These are phyloP conservation scores for Drosophila neocordata DNA, from an alignment of 1,140 invertebrate genomes.

Conservation along the genomic window DNA sequence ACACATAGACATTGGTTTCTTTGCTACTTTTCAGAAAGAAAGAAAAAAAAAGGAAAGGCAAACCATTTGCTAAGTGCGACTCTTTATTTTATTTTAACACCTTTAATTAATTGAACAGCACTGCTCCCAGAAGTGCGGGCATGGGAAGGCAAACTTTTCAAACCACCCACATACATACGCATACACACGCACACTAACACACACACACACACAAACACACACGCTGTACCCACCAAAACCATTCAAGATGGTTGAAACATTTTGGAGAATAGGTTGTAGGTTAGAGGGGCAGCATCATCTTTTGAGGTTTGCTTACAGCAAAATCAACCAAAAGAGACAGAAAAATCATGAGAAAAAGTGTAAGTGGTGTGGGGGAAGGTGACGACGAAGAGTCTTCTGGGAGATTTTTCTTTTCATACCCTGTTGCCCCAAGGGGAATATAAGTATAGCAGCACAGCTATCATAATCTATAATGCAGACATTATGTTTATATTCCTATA, in stretches of 20 bases:
- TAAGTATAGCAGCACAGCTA: too few relatives aligned
- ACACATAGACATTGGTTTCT: background rate
- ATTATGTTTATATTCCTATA: too few relatives aligned
- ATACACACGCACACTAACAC: background rate
- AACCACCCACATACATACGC: background rate
- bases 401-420: too few relatives aligned
- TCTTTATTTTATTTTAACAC: conserved; percentile 70
- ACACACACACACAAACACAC: background rate
- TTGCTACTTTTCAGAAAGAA: background rate
- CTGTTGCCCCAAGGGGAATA: too few relatives aligned
- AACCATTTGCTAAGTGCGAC: conserved; percentile 57
- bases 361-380: background rate
- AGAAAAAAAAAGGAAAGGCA: conserved; percentile 18
- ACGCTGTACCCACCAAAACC: conserved; percentile 4
- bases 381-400: too few relatives aligned
- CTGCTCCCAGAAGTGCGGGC: conserved; percentile 61
- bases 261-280: background rate
- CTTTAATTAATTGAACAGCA: conserved; percentile 79
- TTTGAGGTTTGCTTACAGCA: conserved; percentile 10
- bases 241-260: conserved; percentile 15
- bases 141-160: conserved; percentile 13
- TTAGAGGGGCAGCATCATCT: conserved; percentile 4
- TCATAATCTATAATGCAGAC: too few relatives aligned
- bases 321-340: conserved; percentile 7
- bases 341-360: background rate